Evolutionary conservation across 1,140 invertebrate species (phyloP).

Genomic region (Pseudachorutes palmiensis): DNA sequence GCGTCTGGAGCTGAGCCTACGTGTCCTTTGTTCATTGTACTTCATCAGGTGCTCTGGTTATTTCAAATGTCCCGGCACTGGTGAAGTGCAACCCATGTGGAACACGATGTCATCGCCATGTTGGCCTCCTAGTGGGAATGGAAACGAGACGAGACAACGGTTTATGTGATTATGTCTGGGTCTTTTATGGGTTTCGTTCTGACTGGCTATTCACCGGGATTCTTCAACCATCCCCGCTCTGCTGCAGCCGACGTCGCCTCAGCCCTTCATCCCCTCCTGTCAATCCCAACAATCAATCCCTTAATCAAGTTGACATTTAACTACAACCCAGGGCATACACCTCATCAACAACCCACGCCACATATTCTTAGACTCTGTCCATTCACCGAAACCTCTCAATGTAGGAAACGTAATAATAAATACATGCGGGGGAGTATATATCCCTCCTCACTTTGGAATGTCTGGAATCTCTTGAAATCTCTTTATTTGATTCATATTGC

Average conservation of each 20-base stretch:
- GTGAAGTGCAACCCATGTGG: conserved; percentile 79
- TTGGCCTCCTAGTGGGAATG: background rate
- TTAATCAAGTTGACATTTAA: background rate
- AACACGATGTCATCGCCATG: background rate
- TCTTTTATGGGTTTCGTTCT: conserved; percentile 1
- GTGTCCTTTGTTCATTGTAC: conserved; percentile 83
- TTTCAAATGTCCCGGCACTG: conserved; percentile 74
- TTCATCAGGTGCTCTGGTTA: conserved; percentile 97
- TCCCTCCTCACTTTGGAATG: no score
- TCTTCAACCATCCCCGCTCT: no score
- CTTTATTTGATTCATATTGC: no score
- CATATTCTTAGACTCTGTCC: no score
- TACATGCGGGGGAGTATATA: no score
- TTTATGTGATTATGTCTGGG: conserved; percentile 12
- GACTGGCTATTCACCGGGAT: no score
- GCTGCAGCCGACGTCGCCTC: no score
- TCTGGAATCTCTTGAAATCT: no score
- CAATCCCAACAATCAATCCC: background rate
- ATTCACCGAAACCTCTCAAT: no score
- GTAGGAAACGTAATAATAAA: no score
- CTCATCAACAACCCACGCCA: no score
- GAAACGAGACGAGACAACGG: conserved; percentile 2
- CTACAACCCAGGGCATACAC: background rate
- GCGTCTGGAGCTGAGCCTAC: background rate
- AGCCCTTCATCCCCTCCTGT: no score